A percentile compares a stretch with the other conserved stretches of the same genome.
These are phyloP conservation scores for Sciurus niger DNA, from an alignment of 2,113 vertebrate genomes.

Conservation along the genomic window DNA sequence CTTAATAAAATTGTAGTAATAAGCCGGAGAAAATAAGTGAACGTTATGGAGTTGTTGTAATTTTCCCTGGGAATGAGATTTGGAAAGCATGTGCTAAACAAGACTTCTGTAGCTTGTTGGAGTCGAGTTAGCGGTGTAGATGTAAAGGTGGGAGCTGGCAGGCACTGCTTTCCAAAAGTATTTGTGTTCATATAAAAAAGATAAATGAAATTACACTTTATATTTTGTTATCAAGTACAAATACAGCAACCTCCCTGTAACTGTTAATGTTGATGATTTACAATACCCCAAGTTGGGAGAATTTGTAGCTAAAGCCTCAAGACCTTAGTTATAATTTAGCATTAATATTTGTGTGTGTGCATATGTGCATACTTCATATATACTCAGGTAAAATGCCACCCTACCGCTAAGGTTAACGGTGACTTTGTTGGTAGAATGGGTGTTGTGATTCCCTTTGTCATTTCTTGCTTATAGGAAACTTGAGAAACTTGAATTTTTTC, in stretches of 20 bases:
- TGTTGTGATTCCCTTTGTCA: neutral
- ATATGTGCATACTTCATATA: neutral
- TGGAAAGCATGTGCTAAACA: neutral
- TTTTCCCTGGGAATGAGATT: constrained; percentile 41
- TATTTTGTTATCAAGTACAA: constrained; percentile 1
- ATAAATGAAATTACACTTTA: neutral
- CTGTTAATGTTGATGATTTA: constrained; percentile 22
- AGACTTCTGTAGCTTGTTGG: neutral
- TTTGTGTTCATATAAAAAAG: neutral
- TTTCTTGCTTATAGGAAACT: constrained; percentile 37
- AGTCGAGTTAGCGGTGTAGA: neutral
- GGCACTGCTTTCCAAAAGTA: neutral
- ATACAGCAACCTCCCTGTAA: neutral
- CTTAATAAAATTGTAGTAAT: neutral
- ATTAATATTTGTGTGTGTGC: neutral
- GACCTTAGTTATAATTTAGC: constrained; percentile 32
- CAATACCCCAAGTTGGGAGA: neutral
- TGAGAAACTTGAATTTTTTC: neutral
- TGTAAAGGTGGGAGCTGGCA: neutral
- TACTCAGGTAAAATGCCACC: neutral
- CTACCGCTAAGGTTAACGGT: neutral
- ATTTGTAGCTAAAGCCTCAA: constrained; percentile 20
- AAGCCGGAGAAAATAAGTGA: constrained; percentile 15
- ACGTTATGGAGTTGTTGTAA: neutral
- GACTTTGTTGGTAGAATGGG: neutral